Evolutionary conservation across 2,113 vertebrate genomes (phyloP), one percentile per base, ranked within the genome.

Genomic region (Cebidichthys violaceus): DNA sequence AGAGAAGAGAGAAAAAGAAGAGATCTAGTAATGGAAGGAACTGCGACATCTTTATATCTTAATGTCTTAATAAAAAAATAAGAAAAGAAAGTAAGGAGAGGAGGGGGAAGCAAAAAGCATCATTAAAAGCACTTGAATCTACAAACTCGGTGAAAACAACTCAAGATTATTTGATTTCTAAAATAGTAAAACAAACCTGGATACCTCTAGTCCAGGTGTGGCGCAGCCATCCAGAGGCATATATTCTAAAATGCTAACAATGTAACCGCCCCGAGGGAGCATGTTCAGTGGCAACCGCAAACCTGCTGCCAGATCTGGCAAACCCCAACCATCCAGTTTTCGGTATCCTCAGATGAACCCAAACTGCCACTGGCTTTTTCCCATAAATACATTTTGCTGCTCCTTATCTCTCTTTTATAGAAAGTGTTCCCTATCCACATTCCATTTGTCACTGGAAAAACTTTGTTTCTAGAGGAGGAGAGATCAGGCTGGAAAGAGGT

Each of bases 131-230:
- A 9, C 3, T 24, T 70, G 17, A 18, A 37, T 71, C 6, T 31
- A 45, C 24, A 59, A 57, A 37, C 20, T 4, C 9, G 24, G 31
- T 31, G 20, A 57, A 59, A 57, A 61, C 52, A 17, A 33, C 27
- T 52, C 68, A 75, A 17, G 11, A 6, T 13, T 10, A 41, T 41
- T 41, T 41, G 39, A 15, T 14, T 14, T 43, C 27, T 59, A 24
- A 45, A 45, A 39, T 0, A 27, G 33, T 39, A 24, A 75, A 60
- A 29, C 27, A 74, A 22, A 76, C 41, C 22, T 24, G 1, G 31
- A 78, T 77, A 79, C 55, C 65, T 75, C 22, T 4, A 22, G 24
- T 11, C 59, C 82, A 87, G 82, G 79, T 82, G 82, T 82, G 70
- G 15, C n/a, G 39, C 33, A 45, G 61, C 14, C 1, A 54, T 69